phyloP scores from a whole-genome alignment of 92 coral and sea anemone species.

The Parazoanthus darwini region DNA sequence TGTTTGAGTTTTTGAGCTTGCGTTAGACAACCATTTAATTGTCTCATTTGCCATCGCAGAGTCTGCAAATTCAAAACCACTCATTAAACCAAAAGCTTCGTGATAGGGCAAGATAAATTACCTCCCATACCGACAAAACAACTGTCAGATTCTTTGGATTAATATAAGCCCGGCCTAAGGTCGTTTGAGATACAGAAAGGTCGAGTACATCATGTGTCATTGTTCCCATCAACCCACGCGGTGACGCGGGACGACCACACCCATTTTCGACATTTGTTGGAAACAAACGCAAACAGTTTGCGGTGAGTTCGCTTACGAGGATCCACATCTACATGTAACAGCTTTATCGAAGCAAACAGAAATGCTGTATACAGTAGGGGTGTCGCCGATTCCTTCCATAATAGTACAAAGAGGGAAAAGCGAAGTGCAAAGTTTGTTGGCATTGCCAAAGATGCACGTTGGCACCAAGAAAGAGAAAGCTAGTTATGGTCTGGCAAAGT shows the following conservation, averaged over 20 bases:
- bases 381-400: too few species aligned
- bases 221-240: neutral
- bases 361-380: too few species aligned
- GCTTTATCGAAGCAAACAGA: too few species aligned
- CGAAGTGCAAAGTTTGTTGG: too few species aligned
- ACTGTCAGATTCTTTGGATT: conserved; percentile 3
- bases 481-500: too few species aligned
- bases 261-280: neutral
- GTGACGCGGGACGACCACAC: neutral
- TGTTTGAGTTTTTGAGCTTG: neutral
- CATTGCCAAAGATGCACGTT: too few species aligned
- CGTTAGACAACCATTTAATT: neutral
- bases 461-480: too few species aligned
- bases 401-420: too few species aligned
- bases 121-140: conserved; percentile 8
- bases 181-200: neutral
- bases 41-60: neutral
- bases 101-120: conserved; percentile 18
- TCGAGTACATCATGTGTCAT: neutral
- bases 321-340: too few species aligned
- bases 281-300: too few species aligned
- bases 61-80: neutral
- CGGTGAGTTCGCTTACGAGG: too few species aligned
- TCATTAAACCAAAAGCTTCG: conserved; percentile 2
- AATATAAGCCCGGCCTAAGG: conserved; percentile 5